Percentiles rank a stretch among this genome's conserved stretches.
Evolutionary conservation across 1,140 invertebrate species (phyloP).

Genomic region (Aphidius ervi): DNA sequence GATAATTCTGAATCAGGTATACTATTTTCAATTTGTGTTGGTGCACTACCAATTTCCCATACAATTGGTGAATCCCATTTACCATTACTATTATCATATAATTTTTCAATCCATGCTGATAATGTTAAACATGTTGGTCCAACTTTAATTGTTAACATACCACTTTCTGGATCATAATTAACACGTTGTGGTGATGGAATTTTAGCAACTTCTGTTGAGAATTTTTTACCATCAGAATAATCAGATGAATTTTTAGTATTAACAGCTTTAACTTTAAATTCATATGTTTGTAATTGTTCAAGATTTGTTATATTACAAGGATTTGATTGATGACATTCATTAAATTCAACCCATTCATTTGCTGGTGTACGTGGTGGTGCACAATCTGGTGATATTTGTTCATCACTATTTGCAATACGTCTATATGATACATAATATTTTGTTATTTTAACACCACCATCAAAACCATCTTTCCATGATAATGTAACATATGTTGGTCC

Average conservation of each 20-base stretch:
- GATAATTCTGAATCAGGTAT: conserved; percentile 56
- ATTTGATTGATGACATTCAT: conserved; percentile 77
- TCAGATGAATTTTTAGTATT: conserved; percentile 81
- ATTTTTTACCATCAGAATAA: conserved; percentile 75
- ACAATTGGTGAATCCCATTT: conserved; percentile 69
- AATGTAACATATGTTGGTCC: conserved; percentile 74
- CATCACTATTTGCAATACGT: conserved; percentile 52
- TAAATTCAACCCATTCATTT: conserved; percentile 66
- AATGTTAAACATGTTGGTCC: conserved; percentile 70
- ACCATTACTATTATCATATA: conserved; percentile 55
- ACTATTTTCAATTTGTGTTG: conserved; percentile 65
- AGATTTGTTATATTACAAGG: conserved; percentile 82
- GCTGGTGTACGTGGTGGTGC: conserved; percentile 58
- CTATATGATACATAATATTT: conserved; percentile 80
- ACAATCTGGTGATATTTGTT: conserved; percentile 60
- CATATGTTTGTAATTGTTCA: conserved; percentile 78
- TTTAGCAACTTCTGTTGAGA: conserved; percentile 76
- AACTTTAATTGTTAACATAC: conserved; percentile 71
- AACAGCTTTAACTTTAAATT: conserved; percentile 80
- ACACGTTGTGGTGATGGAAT: conserved; percentile 78
- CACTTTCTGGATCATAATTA: conserved; percentile 72
- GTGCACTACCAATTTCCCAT: conserved; percentile 60
- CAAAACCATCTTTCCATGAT: conserved; percentile 82
- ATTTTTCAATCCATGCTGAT: conserved; percentile 66
- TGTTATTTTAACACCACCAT: conserved; percentile 79